These are phyloP conservation scores for Dasysyrphus albostriatus DNA, from an alignment of 2,888 invertebrate genomes.

Conservation along the genomic window DNA sequence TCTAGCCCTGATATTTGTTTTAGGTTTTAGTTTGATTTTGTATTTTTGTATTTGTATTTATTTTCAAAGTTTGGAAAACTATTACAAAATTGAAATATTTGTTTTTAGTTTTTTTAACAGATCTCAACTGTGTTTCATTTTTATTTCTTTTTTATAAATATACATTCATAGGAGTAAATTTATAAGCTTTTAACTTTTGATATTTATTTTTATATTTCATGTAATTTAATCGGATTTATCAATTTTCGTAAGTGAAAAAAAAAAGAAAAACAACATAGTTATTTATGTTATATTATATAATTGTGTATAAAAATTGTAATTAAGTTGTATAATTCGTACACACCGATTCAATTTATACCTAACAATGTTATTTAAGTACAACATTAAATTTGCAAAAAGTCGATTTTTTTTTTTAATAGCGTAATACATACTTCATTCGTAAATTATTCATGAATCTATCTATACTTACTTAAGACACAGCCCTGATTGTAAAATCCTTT, in stretches of 20 bases:
- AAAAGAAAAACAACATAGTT: background rate
- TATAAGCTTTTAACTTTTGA: background rate
- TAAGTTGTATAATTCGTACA: constrained; percentile 73
- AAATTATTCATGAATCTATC: constrained; percentile 47
- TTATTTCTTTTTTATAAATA: background rate
- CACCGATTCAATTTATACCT: constrained; percentile 75
- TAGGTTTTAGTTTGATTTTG: background rate
- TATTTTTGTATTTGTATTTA: background rate
- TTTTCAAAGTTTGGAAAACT: constrained; percentile 1
- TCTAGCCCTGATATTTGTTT: constrained; percentile 29
- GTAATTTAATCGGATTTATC: constrained; percentile 24
- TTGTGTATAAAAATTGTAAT: constrained; percentile 11
- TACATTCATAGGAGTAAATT: background rate
- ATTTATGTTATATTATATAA: background rate
- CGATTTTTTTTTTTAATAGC: background rate
- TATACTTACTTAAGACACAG: constrained; percentile 71
- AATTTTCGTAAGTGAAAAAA: constrained; percentile 11
- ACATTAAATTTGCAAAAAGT: constrained; percentile 14
- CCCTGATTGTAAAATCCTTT: constrained; percentile 69
- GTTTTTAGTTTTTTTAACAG: constrained; percentile 27
- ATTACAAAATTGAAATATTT: constrained; percentile 25
- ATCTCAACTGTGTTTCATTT: constrained; percentile 19
- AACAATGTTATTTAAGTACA: constrained; percentile 53
- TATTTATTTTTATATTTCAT: constrained; percentile 18
- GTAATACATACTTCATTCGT: background rate